Evolutionary conservation across 2,888 invertebrate genomes (phyloP).

Genomic region (Caenorhabditis doughertyi): DNA sequence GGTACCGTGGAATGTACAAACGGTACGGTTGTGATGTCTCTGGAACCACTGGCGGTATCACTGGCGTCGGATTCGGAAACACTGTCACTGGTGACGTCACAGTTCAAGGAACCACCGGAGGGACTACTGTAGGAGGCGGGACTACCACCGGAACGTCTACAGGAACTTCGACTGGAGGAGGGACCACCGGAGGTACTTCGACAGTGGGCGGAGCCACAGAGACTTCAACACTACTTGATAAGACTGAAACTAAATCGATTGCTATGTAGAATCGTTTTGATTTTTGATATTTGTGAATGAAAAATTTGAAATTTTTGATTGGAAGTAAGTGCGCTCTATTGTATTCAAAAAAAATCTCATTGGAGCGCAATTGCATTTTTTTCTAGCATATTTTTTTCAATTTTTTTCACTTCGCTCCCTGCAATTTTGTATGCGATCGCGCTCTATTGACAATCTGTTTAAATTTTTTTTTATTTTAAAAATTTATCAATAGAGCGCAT

Average conservation of each 20-base stretch:
- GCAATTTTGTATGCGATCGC: too few relatives aligned
- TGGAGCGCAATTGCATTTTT: too few relatives aligned
- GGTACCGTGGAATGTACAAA: conserved; percentile 68
- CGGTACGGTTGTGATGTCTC: conserved; percentile 64
- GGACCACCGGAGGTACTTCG: conserved; percentile 3
- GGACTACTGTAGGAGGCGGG: conserved; percentile 25
- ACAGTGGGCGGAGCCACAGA: background rate
- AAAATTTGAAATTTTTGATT: background rate
- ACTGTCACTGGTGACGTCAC: conserved; percentile 47
- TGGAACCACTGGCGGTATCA: conserved; percentile 51
- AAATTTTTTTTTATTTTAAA: too few relatives aligned
- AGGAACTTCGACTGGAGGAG: background rate
- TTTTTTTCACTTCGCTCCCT: too few relatives aligned
- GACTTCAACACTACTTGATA: conserved; percentile 26
- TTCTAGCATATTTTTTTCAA: too few relatives aligned
- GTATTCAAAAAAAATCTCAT: too few relatives aligned
- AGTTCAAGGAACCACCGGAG: conserved; percentile 10
- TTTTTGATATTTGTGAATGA: background rate
- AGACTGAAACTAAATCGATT: conserved; percentile 23
- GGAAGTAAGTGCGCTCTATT: too few relatives aligned
- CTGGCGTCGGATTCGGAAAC: conserved; percentile 48
- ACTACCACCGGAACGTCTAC: conserved; percentile 26
- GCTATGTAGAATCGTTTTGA: conserved; percentile 19
- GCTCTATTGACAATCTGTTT: too few relatives aligned
- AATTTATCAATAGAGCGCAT: too few relatives aligned